Percentiles rank a stretch among this genome's conserved stretches.
Conservation (phyloP, 2,888 invertebrate genomes). For the Dugesia japonica region DNA sequence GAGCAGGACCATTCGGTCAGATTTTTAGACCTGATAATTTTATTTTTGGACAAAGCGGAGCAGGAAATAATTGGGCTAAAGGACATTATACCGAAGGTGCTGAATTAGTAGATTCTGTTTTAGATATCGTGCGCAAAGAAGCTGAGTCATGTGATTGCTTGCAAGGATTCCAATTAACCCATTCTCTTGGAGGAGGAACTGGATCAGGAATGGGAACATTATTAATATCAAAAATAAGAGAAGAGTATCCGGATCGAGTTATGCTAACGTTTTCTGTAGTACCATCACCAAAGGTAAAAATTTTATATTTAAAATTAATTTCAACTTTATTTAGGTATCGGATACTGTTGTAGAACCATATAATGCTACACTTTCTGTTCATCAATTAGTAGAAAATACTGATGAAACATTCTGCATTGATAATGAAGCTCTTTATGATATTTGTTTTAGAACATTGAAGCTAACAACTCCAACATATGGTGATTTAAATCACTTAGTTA, state of each 20-base stretch:
- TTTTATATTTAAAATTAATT: no score
- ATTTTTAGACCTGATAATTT: constrained; percentile 83
- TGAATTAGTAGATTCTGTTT: constrained; percentile 53
- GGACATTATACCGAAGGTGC: constrained; percentile 80
- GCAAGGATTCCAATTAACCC: constrained; percentile 51
- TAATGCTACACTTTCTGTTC: constrained; percentile 70
- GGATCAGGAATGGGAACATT: constrained; percentile 30
- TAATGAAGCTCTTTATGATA: constrained; percentile 73
- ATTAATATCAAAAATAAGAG: constrained; percentile 20
- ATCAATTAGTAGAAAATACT: constrained; percentile 71
- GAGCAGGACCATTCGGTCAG: constrained; percentile 73
- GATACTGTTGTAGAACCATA: constrained; percentile 61
- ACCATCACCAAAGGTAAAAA: constrained; percentile 59
- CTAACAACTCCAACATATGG: constrained; percentile 21
- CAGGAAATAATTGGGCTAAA: constrained; percentile 70
- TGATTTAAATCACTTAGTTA: constrained; percentile 26
- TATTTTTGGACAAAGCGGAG: constrained; percentile 62
- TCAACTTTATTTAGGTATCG: constrained; percentile 49
- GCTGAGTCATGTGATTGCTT: constrained; percentile 73
- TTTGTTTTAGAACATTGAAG: constrained; percentile 55
- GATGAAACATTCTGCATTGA: constrained; percentile 76
- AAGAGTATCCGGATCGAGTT: constrained; percentile 51
- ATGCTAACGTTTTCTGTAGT: constrained; percentile 93
- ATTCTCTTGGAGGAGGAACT: constrained; percentile 54
- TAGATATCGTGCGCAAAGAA: constrained; percentile 59